Evolutionary conservation across 2,113 vertebrate species (phyloP).

Genomic region (Petrocephalus microphthalmus): DNA sequence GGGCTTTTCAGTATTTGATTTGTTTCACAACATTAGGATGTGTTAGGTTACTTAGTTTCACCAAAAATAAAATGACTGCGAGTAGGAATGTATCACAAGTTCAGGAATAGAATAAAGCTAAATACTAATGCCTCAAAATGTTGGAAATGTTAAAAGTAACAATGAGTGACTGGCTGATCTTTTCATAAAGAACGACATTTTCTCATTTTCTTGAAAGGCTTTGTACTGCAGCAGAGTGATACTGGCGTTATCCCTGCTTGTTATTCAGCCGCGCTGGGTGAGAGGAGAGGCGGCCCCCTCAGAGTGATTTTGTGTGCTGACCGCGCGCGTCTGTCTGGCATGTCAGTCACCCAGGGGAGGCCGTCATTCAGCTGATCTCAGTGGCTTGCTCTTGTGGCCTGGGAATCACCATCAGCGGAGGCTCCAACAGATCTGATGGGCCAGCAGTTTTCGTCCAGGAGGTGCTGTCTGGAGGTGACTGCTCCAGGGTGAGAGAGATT

Average conservation of each 20-base stretch:
- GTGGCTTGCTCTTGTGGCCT: conserved; percentile 65
- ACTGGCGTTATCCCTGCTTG: background rate
- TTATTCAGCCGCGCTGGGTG: background rate
- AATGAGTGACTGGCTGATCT: background rate
- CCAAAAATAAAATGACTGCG: background rate
- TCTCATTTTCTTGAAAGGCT: background rate
- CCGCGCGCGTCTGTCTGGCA: conserved; percentile 17
- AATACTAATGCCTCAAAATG: background rate
- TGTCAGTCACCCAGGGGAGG: conserved; percentile 67
- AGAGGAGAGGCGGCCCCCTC: background rate
- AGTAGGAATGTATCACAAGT: background rate
- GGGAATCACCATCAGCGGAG: conserved; percentile 73
- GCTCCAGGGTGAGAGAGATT: conserved; percentile 61
- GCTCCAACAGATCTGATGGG: conserved; percentile 75
- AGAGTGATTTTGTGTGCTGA: background rate
- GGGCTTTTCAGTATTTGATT: background rate
- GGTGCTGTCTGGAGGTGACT: conserved; percentile 76
- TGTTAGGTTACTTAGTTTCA: background rate
- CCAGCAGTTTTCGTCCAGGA: conserved; percentile 82
- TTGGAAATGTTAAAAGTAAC: background rate
- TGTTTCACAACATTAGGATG: background rate
- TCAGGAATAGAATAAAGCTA: background rate
- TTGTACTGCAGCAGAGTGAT: background rate
- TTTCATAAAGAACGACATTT: background rate
- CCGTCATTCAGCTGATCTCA: conserved; percentile 77